Base-by-base conservation (phyloP, 2,113 vertebrate species). In the Arvicanthis niloticus region DNA sequence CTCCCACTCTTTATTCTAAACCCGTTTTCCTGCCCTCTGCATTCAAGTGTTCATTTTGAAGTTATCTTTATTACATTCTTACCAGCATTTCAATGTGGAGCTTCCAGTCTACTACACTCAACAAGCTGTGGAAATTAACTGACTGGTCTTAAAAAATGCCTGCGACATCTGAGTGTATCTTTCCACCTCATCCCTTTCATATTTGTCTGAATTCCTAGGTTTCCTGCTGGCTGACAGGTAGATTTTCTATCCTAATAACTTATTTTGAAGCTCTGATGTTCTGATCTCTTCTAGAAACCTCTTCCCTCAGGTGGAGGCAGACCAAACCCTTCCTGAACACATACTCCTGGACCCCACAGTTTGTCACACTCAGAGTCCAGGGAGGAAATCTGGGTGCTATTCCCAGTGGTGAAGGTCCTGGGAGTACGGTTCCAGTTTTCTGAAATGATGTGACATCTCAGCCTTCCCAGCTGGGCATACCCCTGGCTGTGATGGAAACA, bases 201-300 rank as follows among this genome's bases (percentile, higher is more conserved):
- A 95, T 84, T 48, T 51, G 40, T 93, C 62, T 91, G n/a, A n/a
- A n/a, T 88, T 90, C 70, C 80, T 93, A 7, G 40, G 88, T 78
- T 96, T 89, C 84, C 78, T 45, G 51, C 73, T 75, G 68, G 40
- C 21, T 29, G 58, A 80, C 7, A 88, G 82, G 70, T 65, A 91
- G 65, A 80, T 91, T 95, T 48, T 92, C 48, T 77, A 45, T 60
- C 86, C 37, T 76, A 62, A 77, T 75, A 48, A 89, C 84, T 97
- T 88, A 88, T 77, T 95, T 48, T 91, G 91, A 91, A 94, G 60
- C 80, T 80, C 90, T 80, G 80, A 70, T 96, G 76, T 91, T 95
- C 70, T 95, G 56, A 45, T 77, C 45, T 94, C 73, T 87, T 45
- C 40, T 51, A 85, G 58, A 65, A 73, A 10, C 34, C 31, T 72